phyloP scores from a whole-genome alignment of 2,888 invertebrate genomes.

The Erebia palarica region DNA sequence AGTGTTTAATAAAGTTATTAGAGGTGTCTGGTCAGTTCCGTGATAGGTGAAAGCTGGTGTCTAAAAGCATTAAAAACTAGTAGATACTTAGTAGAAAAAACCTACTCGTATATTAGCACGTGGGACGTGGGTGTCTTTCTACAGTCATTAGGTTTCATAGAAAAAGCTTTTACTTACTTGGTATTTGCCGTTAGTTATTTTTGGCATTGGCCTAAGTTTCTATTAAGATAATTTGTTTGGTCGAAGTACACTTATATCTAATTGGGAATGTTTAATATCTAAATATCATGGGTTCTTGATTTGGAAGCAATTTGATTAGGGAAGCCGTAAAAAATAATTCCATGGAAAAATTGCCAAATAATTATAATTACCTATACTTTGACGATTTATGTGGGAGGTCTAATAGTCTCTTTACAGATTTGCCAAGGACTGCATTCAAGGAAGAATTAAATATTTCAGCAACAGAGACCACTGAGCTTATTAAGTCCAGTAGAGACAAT shows the following conservation, averaged over 20 bases:
- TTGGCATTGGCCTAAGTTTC: slow-evolving; percentile 3
- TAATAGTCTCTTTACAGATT: slow-evolving; percentile 88
- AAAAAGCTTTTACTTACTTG: slow-evolving; percentile 17
- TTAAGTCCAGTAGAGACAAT: slow-evolving; percentile 85
- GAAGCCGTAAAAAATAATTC: background rate
- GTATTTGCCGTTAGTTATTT: background rate
- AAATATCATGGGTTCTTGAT: background rate
- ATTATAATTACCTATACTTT: slow-evolving; percentile 62
- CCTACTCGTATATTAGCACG: slow-evolving; percentile 19
- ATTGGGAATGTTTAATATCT: too few species aligned
- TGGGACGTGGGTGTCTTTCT: background rate
- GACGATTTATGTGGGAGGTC: slow-evolving; percentile 92
- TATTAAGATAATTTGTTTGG: slow-evolving; percentile 7
- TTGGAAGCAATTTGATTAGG: background rate
- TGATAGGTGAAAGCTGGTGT: slow-evolving; percentile 18
- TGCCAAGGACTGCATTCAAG: slow-evolving; percentile 89
- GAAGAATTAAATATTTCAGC: slow-evolving; percentile 71
- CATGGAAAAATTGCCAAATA: background rate
- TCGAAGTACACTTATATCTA: background rate
- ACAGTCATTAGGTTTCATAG: slow-evolving; percentile 9
- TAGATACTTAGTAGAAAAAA: slow-evolving; percentile 1
- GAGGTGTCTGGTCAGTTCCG: slow-evolving; percentile 12
- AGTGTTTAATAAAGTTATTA: slow-evolving; percentile 14
- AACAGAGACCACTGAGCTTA: background rate
- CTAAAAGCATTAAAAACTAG: slow-evolving; percentile 5